Conservation (phyloP, 2,113 vertebrate genomes). For the Fregetta grallaria region DNA sequence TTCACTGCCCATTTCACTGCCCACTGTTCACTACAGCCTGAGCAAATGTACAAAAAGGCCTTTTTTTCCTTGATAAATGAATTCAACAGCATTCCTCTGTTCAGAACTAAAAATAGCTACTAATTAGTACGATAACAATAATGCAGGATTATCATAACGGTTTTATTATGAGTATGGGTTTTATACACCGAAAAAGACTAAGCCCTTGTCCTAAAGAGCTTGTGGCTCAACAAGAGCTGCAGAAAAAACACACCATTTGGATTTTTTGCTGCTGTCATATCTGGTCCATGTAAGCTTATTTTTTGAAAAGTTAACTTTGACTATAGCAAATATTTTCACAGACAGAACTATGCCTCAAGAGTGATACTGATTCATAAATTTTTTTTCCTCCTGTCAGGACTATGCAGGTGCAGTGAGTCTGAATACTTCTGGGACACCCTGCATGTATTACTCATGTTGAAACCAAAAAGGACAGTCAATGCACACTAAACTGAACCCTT, state of each 20-base stretch:
- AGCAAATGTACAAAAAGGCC: neutral
- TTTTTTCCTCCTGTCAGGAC: neutral
- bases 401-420: neutral
- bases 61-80: neutral
- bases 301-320: neutral
- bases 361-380: neutral
- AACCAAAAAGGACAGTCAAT: neutral
- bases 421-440: neutral
- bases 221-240: neutral
- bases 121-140: neutral
- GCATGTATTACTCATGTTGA: neutral
- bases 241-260: neutral
- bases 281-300: neutral
- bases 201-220: neutral
- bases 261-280: neutral
- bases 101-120: constrained; percentile 33
- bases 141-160: neutral
- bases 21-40: neutral
- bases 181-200: neutral
- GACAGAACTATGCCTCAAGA: neutral
- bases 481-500: neutral
- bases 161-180: neutral
- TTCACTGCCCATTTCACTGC: neutral
- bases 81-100: neutral
- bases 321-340: neutral